Conservation (phyloP, 2,113 vertebrate genomes). For the Pollimyrus isidori region DNA sequence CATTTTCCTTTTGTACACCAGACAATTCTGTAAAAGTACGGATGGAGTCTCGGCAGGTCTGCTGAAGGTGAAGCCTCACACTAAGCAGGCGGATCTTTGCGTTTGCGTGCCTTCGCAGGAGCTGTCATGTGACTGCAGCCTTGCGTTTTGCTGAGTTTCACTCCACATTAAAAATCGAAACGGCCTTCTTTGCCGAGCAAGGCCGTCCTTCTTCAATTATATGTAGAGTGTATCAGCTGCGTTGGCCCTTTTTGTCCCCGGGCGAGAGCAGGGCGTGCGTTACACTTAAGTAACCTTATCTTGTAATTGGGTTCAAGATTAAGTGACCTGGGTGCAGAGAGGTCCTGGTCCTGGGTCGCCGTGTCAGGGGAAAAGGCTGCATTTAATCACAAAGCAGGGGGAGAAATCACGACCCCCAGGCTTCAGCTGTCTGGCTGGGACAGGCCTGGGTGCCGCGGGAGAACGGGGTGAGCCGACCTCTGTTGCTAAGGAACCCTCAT, state of each 20-base stretch:
- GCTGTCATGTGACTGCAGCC: not conserved
- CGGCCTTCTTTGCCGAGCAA: constrained; percentile 54
- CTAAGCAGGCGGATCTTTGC: not conserved
- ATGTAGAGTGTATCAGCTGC: constrained; percentile 58
- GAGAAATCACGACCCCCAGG: constrained; percentile 55
- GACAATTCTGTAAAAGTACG: not conserved
- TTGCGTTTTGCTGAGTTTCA: constrained; percentile 35
- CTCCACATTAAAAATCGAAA: constrained; percentile 63
- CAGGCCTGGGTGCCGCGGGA: constrained; percentile 25
- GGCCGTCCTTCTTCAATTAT: constrained; percentile 64
- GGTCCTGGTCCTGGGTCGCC: constrained; percentile 61
- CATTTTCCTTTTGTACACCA: not conserved
- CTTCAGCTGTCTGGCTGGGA: constrained; percentile 46
- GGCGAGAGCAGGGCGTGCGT: constrained; percentile 51
- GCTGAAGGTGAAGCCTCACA: not conserved
- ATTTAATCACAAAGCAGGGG: constrained; percentile 62
- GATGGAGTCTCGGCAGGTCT: not conserved
- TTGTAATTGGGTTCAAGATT: constrained; percentile 78
- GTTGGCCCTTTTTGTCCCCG: constrained; percentile 54
- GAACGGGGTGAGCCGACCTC: constrained; percentile 25
- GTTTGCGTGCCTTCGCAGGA: not conserved
- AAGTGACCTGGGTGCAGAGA: constrained; percentile 60
- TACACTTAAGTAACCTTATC: constrained; percentile 71
- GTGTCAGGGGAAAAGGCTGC: constrained; percentile 54
- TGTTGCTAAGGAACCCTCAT: constrained; percentile 56